Percentiles rank a stretch among this genome's conserved stretches.
These are phyloP conservation scores for Helicoverpa armigera DNA, from an alignment of 1,140 invertebrate genomes.

Conservation along the genomic window DNA sequence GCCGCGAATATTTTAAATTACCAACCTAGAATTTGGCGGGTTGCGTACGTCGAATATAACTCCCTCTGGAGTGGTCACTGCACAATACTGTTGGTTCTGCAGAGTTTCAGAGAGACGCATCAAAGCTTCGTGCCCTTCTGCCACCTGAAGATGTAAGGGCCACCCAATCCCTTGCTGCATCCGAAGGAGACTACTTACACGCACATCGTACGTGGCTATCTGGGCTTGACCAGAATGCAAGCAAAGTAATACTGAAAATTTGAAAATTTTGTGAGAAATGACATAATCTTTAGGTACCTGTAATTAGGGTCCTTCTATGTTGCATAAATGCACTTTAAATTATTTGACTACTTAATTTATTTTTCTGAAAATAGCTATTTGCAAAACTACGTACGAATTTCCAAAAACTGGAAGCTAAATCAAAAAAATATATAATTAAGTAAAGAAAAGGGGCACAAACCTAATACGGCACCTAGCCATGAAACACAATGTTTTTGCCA, in stretches of 20 bases:
- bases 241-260: conserved; percentile 24
- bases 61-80: conserved; percentile 66
- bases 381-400: too few relatives aligned
- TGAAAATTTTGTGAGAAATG: neutral
- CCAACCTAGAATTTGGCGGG: conserved; percentile 65
- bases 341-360: neutral
- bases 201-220: conserved; percentile 50
- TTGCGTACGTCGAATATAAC: conserved; percentile 61
- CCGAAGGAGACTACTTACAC: conserved; percentile 62
- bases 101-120: conserved; percentile 54
- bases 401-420: too few relatives aligned
- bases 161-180: conserved; percentile 74
- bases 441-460: neutral
- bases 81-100: conserved; percentile 61
- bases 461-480: neutral
- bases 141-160: conserved; percentile 65
- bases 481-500: neutral
- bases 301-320: too few relatives aligned
- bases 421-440: neutral
- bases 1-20: neutral
- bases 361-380: too few relatives aligned
- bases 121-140: conserved; percentile 71
- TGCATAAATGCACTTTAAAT: too few relatives aligned
- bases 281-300: too few relatives aligned
- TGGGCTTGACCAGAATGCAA: conserved; percentile 1